Conservation (phyloP, 1,140 invertebrate genomes). For the Tetramorium parvispinum region DNA sequence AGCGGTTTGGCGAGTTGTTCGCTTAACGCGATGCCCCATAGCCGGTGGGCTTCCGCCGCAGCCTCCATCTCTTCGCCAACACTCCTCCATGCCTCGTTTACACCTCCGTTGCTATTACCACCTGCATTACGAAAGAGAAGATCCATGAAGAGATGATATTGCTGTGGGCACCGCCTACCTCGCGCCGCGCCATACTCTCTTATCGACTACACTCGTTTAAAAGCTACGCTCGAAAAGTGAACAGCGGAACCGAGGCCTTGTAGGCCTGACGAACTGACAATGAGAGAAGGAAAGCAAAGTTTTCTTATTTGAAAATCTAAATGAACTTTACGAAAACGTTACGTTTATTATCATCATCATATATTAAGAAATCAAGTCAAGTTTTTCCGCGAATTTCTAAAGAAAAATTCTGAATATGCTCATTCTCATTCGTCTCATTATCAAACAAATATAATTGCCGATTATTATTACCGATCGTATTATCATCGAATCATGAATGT, state of each 20-base stretch:
- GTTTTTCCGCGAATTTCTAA: neutral
- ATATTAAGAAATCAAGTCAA: neutral
- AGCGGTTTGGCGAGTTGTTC: slow-evolving; percentile 97
- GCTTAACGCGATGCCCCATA: slow-evolving; percentile 91
- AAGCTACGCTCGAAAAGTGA: neutral
- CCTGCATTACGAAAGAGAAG: slow-evolving; percentile 71
- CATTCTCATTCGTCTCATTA: neutral
- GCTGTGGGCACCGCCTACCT: neutral
- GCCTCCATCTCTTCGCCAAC: slow-evolving; percentile 96
- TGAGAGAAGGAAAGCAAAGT: neutral
- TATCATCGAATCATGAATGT: too few species aligned
- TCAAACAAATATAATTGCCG: neutral
- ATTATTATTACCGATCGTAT: too few species aligned
- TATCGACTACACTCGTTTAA: neutral
- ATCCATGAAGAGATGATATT: slow-evolving; percentile 3
- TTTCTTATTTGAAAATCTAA: neutral
- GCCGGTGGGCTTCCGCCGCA: slow-evolving; percentile 94
- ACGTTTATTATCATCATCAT: too few species aligned
- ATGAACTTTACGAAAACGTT: too few species aligned
- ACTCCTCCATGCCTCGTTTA: slow-evolving; percentile 95
- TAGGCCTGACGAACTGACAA: neutral
- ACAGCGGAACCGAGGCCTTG: neutral
- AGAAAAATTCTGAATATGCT: neutral
- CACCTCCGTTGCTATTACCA: slow-evolving; percentile 91
- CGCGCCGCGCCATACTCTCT: neutral